Evolutionary conservation across 1,140 invertebrate species (phyloP), one percentile per base, ranked within the genome.

Genomic region (Bombus polaris): DNA sequence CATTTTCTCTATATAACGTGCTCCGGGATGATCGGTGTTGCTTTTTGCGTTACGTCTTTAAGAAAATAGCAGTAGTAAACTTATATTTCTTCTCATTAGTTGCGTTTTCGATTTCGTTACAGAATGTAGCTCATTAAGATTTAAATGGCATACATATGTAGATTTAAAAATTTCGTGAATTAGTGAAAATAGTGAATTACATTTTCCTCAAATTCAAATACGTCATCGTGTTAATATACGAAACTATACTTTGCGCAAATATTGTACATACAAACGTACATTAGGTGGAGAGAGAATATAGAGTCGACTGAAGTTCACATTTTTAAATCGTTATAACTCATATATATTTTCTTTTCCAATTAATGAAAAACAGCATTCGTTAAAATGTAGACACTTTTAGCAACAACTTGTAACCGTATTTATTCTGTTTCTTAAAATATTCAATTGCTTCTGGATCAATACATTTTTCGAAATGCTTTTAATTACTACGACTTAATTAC

Each of bases 1-100:
- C 18, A 53, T 73, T 62, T 88, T 68, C 65, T 15, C 9, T 28
- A 79, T 88, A 86, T 82, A 88, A 65, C 12, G 32, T 9, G 39
- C 37, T 78, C 53, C 39, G 0, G 22, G 37, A 10, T 3, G n/a
- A 39, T 6, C 6, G 0, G 9, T 66, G 25, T 62, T 62, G 78
- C 78, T 78, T 70, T 70, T 53, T 42, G 35, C 4, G 0, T 39
- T 47, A 8, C 18, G 28, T 37, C 13, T 39, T 13, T 13, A 8
- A n/a, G 35, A 71, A 44, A 53, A 53, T 22, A 53, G 8, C 8
- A 32, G 18, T 59, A 66, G 74, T 42, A 57, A 57, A 22, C 8
- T 35, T 28, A 4, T 22, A 44, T 13, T 35, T 47, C 15, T 18
- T 22, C 4, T 71, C 3, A 4, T 28, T n/a, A 6, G 25, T 72